Evolutionary conservation across 2,113 vertebrate genomes (phyloP).

Genomic region (Bubo scandiacus): DNA sequence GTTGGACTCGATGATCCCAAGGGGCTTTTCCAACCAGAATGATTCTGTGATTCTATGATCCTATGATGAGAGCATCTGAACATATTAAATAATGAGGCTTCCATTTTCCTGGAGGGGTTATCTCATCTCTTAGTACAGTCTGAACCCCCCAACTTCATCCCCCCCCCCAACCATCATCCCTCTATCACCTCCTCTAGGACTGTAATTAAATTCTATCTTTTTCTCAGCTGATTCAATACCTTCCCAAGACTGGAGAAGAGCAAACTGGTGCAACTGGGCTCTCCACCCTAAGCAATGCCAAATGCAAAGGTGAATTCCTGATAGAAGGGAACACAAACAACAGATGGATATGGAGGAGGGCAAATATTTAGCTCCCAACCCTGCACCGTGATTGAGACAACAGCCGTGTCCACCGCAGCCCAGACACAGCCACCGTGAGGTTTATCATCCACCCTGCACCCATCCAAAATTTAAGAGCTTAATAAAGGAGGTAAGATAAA

Average conservation of each 20-base stretch:
- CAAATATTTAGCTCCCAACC: accelerated
- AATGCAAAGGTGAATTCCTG: background rate
- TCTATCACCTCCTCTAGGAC: background rate
- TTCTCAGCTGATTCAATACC: background rate
- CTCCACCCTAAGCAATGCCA: background rate
- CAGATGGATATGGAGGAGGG: background rate
- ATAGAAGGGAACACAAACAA: background rate
- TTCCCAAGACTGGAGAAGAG: background rate
- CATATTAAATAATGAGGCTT: accelerated
- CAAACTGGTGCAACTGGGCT: background rate
- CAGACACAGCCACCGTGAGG: accelerated
- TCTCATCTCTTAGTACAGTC: background rate
- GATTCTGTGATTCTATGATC: no score
- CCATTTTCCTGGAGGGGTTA: background rate
- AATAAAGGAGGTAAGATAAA: background rate
- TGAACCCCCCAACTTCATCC: background rate
- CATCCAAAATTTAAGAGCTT: background rate
- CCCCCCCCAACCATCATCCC: background rate
- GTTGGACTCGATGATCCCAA: no score
- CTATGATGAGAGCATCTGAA: background rate
- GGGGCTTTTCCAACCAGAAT: no score
- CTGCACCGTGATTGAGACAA: accelerated
- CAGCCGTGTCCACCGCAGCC: background rate
- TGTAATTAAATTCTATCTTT: background rate
- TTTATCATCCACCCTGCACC: background rate